Conservation (phyloP, 64 coral and sea anemone genomes). For the Cladopsammia gracilis region DNA sequence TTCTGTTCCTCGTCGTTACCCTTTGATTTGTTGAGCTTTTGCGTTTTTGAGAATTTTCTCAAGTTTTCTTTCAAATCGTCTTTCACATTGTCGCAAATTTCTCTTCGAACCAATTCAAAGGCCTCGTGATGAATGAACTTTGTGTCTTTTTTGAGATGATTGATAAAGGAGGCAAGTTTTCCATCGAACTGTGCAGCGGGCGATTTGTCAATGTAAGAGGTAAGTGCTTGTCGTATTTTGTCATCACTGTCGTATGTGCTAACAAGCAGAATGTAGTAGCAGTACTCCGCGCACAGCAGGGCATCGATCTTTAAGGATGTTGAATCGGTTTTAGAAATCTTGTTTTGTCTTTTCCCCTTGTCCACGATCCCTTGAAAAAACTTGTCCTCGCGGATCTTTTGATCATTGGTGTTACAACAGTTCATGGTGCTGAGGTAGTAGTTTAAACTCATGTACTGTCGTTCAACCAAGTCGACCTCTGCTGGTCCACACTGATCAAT, state of each 20-base stretch:
- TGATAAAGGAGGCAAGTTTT: background rate
- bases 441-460: slow-evolving; percentile 60
- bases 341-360: background rate
- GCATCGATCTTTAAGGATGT: slow-evolving; percentile 3
- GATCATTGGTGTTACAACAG: background rate
- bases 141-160: background rate
- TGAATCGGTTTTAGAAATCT: background rate
- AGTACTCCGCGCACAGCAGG: slow-evolving; percentile 62
- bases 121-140: slow-evolving; percentile 7
- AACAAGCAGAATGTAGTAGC: slow-evolving; percentile 21
- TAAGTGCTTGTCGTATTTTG: background rate
- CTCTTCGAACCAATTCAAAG: slow-evolving; percentile 45
- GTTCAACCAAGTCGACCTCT: slow-evolving; percentile 1
- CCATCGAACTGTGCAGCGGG: background rate
- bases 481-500: slow-evolving; percentile 21
- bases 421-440: slow-evolving; percentile 54
- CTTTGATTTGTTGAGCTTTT: background rate
- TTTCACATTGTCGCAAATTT: background rate
- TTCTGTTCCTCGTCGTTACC: background rate
- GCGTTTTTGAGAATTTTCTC: background rate
- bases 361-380: slow-evolving; percentile 40
- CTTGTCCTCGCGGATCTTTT: slow-evolving; percentile 32
- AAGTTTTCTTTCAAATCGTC: background rate
- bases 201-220: background rate
- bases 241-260: background rate